Base-by-base conservation (phyloP, 2,888 invertebrate genomes). In the Eumacrocentrus americanus region DNA sequence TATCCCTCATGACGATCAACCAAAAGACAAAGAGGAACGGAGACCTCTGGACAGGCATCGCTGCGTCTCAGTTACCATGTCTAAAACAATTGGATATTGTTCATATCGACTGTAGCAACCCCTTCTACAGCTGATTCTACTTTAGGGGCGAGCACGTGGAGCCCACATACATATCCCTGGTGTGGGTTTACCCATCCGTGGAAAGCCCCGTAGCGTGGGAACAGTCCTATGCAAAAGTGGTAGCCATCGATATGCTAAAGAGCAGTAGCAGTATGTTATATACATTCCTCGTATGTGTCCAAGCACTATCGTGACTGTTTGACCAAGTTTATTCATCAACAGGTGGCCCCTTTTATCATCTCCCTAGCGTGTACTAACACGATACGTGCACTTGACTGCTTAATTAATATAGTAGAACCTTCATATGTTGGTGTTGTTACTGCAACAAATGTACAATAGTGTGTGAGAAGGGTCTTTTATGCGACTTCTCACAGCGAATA, bases 391-490 rank as follows among this genome's bases (percentile, higher is more conserved):
- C 29, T 29, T 29, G 29, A 29, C 29, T 29, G 29, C 29, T 29
- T 29, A 29, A 29, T 29, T 29, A 29, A 29, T 29, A 29, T 4
- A 29, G 9, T 6, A 29, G 29, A 4, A 29, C 29, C 5, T 29
- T 29, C n/a, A n/a, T n/a, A n/a, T n/a, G n/a, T n/a, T n/a, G n/a
- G n/a, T n/a, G n/a, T n/a, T n/a, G n/a, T n/a, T n/a, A n/a, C n/a
- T n/a, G n/a, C n/a, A n/a, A n/a, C n/a, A 9, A 4, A 29, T 4
- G 29, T 18, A 55, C 46, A 56, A 46, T 60, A 52, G 57, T 62
- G 67, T 76, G 74, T 76, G 79, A 77, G 79, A 79, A 76, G 74
- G 67, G 70, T 67, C 67, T 68, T 72, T 72, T 73, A 72, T 71
- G 72, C 68, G 67, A 70, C 74, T 79, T 79, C 77, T 76, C 78